Evolutionary conservation across 2,888 invertebrate genomes (phyloP).

Genomic region (Oscheius sp.): DNA sequence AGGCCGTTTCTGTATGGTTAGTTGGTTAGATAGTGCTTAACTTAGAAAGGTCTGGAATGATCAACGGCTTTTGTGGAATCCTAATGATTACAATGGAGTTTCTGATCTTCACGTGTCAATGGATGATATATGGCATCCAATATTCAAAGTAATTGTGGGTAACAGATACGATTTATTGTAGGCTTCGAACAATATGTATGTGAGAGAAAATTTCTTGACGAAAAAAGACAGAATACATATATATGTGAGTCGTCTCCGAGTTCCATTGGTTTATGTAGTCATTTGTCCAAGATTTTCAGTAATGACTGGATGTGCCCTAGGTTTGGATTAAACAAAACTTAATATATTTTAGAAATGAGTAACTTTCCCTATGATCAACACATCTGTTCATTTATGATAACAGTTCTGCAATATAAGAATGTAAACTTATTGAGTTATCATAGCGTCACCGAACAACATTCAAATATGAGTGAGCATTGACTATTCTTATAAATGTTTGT

Average conservation of each 20-base stretch:
- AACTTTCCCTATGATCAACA: conserved; percentile 10
- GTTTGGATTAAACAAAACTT: background rate
- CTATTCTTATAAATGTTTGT: background rate
- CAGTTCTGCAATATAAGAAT: background rate
- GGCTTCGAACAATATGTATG: conserved; percentile 1
- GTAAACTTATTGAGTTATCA: background rate
- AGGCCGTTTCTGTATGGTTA: conserved; percentile 19
- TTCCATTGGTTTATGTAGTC: background rate
- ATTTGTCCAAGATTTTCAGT: conserved; percentile 11
- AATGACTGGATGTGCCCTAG: conserved; percentile 8
- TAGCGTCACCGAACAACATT: background rate
- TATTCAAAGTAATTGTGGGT: background rate
- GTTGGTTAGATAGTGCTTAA: background rate
- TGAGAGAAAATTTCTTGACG: too few relatives aligned
- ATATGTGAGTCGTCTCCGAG: background rate
- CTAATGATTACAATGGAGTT: conserved; percentile 3
- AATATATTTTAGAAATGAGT: conserved; percentile 15
- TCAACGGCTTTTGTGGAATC: conserved; percentile 11
- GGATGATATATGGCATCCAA: conserved; percentile 16
- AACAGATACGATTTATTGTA: background rate
- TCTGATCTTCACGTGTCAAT: conserved; percentile 12
- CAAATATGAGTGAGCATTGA: background rate
- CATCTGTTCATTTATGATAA: conserved; percentile 20
- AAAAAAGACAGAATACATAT: conserved; percentile 4
- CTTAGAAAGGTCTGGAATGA: conserved; percentile 20